Conservation (phyloP, 1,140 invertebrate species). For the Aradophagus sp. region DNA sequence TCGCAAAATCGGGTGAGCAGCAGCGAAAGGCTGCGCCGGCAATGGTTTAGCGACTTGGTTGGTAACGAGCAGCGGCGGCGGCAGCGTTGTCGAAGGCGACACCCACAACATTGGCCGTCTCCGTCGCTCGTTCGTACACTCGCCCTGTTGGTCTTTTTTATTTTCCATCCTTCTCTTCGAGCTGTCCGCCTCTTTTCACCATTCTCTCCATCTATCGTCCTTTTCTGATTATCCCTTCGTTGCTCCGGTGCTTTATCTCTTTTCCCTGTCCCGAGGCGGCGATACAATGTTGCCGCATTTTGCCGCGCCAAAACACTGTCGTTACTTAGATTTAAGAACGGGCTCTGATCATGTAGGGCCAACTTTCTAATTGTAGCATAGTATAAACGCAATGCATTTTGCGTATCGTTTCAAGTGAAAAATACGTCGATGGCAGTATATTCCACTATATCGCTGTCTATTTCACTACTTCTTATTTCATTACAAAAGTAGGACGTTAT, state of each 20-base stretch:
- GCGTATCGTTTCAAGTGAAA: too few species aligned
- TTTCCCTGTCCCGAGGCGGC: slow-evolving; percentile 25
- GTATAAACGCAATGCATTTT: too few species aligned
- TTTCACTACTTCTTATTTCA: too few species aligned
- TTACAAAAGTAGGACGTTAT: too few species aligned
- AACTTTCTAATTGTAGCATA: too few species aligned
- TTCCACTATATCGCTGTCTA: too few species aligned
- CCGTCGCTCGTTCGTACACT: slow-evolving; percentile 1
- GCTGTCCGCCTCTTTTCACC: slow-evolving; percentile 2
- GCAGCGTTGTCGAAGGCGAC: slow-evolving; percentile 57
- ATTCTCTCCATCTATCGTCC: slow-evolving; percentile 1
- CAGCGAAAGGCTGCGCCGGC: slow-evolving; percentile 50
- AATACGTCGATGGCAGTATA: too few species aligned
- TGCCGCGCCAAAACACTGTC: slow-evolving; percentile 25
- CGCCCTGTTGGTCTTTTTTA: slow-evolving; percentile 3
- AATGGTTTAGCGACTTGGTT: slow-evolving; percentile 62
- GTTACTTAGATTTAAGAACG: too few species aligned
- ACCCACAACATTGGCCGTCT: slow-evolving; percentile 61
- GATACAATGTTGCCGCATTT: slow-evolving; percentile 67
- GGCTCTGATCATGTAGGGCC: too few species aligned
- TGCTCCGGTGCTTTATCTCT: slow-evolving; percentile 9
- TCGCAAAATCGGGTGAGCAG: slow-evolving; percentile 3
- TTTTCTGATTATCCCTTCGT: slow-evolving; percentile 22
- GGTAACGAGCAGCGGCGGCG: slow-evolving; percentile 68
- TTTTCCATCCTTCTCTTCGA: neutral